Percentiles rank a stretch among this genome's conserved stretches.
Evolutionary conservation across 1,140 invertebrate species (phyloP).

Genomic region (Drosophila quadrilineata): DNA sequence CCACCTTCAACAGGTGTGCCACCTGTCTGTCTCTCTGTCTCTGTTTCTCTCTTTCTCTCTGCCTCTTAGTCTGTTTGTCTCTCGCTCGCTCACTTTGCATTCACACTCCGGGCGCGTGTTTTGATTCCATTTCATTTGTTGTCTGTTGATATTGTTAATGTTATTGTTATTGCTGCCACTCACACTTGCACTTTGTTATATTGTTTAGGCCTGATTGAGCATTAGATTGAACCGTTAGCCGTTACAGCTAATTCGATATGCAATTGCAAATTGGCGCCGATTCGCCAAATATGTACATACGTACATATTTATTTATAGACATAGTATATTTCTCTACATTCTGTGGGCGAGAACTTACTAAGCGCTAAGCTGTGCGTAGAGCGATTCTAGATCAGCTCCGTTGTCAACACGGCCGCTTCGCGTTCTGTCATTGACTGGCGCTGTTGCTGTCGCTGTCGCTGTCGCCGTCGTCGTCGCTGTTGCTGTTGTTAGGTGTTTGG

Average conservation of each 20-base stretch:
- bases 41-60: constrained; percentile 8
- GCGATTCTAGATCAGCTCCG: constrained; percentile 63
- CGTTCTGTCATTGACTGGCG: constrained; percentile 70
- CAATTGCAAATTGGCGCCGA: constrained; percentile 19
- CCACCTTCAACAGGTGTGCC: neutral
- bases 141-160: neutral
- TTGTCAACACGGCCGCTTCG: constrained; percentile 72
- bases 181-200: constrained; percentile 21
- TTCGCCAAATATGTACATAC: neutral
- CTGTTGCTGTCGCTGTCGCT: constrained; percentile 14
- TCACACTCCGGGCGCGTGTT: constrained; percentile 60
- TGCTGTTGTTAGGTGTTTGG: constrained; percentile 28
- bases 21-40: too few relatives aligned
- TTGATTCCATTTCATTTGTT: constrained; percentile 11
- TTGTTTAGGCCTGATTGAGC: constrained; percentile 21
- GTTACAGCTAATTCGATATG: constrained; percentile 25
- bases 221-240: constrained; percentile 13
- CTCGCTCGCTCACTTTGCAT: constrained; percentile 23
- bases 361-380: constrained; percentile 12
- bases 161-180: constrained; percentile 13
- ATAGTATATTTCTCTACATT: too few relatives aligned
- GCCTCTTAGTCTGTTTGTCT: neutral
- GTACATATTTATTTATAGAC: too few relatives aligned
- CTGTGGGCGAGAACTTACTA: constrained; percentile 17
- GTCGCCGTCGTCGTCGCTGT: constrained; percentile 4